Base-by-base conservation (phyloP, 2,888 invertebrate genomes). In the Lasioglossum zephyrum region DNA sequence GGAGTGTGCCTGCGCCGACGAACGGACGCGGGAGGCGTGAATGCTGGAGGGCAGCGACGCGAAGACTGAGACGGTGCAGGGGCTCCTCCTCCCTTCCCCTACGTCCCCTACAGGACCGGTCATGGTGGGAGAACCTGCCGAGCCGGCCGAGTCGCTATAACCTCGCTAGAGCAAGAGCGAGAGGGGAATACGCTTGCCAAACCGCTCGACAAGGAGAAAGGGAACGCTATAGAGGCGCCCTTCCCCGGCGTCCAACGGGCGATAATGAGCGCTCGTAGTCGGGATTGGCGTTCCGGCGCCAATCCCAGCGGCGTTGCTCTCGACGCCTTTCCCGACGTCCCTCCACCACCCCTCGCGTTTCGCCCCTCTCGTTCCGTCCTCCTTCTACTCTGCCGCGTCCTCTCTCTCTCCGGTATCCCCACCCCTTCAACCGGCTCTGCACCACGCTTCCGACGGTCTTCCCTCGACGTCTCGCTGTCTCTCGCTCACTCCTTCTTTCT, bases 261-360 rank as follows among this genome's bases (percentile, higher is more conserved):
- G 94, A 94, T 94, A 94, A 94, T 94, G 95, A 95, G 94, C 92
- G 91, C 93, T 92, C 94, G 93, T 93, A 93, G 91, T 92, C 91
- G 93, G 93, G 95, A 95, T 95, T 95, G 95, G 95, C 95, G 95
- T 92, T 92, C 93, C 92, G 93, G 93, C 95, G 95, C 95, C 95
- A 95, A 95, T 94, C 95, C 94, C 92, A 92, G 93, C 93, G 95
- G 95, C 95, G 95, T 94, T 94, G 94, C 90, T 93, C 93, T 92
- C 95, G 95, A 95, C 94, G 94, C 95, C 95, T 96, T 96, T 96
- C 95, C 95, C 95, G 95, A 95, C 95, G 89, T 82, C 81, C 79
- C 63, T 36, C 70, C 85, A 74, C n/a, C 22, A 5, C 44, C 18
- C 41, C 11, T 69, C 4, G 0, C 26, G 44, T 16, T 22, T 77